These are phyloP conservation scores for Anas platyrhynchos DNA, from an alignment of 2,113 vertebrate species.

Conservation along the genomic window DNA sequence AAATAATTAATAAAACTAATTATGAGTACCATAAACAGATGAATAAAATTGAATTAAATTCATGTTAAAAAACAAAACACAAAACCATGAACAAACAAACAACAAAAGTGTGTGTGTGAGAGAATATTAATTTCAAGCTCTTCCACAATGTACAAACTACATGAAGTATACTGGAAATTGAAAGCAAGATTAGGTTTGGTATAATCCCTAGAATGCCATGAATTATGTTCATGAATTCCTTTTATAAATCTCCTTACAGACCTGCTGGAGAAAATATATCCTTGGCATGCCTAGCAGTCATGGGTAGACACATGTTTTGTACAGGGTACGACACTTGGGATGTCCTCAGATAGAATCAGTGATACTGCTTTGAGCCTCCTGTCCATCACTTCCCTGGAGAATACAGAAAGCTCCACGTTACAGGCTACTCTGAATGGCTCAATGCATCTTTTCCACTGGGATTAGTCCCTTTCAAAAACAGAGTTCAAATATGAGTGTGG, in stretches of 20 bases:
- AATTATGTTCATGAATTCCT: background rate
- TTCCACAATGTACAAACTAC: background rate
- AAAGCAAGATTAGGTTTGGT: background rate
- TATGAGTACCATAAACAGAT: background rate
- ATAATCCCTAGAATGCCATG: background rate
- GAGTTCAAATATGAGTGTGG: background rate
- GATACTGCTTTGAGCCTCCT: background rate
- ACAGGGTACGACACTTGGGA: background rate
- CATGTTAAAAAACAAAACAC: too few relatives aligned
- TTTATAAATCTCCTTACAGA: background rate
- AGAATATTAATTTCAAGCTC: background rate
- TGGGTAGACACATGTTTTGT: fast-evolving
- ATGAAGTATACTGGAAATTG: background rate
- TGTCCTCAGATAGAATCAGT: background rate
- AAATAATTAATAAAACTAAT: background rate
- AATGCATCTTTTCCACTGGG: background rate
- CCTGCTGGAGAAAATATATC: background rate
- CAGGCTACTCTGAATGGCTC: background rate
- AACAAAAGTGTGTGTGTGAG: background rate
- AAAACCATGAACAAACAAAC: background rate
- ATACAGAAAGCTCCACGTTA: background rate
- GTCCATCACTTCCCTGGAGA: background rate
- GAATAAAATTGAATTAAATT: background rate
- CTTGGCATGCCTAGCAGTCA: background rate
- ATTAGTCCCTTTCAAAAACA: background rate